Evolutionary conservation across 2,113 vertebrate genomes (phyloP).

Genomic region (Otocyon megalotis): DNA sequence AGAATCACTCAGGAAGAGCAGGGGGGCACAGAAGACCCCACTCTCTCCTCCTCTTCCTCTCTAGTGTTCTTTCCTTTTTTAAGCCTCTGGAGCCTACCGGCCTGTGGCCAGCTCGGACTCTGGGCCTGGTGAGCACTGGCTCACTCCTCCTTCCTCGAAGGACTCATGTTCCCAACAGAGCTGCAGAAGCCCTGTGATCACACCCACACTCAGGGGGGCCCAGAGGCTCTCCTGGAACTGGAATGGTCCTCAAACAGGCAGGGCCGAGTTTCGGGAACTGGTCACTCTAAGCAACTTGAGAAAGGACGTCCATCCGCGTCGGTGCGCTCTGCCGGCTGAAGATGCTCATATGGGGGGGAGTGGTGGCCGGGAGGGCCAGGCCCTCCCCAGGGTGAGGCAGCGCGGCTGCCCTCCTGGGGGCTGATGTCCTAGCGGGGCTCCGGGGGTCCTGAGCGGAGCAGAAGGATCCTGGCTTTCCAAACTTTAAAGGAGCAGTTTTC

Average conservation of each 20-base stretch:
- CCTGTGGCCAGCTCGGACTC: conserved; percentile 77
- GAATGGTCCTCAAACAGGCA: conserved; percentile 89
- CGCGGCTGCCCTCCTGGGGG: conserved; percentile 83
- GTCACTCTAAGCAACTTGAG: conserved; percentile 90
- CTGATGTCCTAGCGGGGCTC: conserved; percentile 83
- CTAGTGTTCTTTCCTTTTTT: conserved; percentile 77
- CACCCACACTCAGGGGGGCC: conserved; percentile 78
- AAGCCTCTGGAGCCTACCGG: conserved; percentile 78
- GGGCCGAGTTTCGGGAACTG: conserved; percentile 85
- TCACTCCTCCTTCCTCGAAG: conserved; percentile 79
- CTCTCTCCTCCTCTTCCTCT: conserved; percentile 63
- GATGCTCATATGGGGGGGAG: conserved; percentile 88
- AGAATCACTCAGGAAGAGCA: conserved; percentile 64
- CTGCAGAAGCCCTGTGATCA: conserved; percentile 70
- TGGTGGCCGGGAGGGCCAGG: conserved; percentile 90
- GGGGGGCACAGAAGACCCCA: conserved; percentile 15
- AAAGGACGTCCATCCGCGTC: conserved; percentile 88
- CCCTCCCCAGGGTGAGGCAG: conserved; percentile 86
- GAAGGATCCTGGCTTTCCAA: conserved; percentile 85
- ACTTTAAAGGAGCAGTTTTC: conserved; percentile 97
- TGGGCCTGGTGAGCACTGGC: conserved; percentile 76
- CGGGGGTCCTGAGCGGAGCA: conserved; percentile 86
- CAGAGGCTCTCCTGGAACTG: conserved; percentile 91
- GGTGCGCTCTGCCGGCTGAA: conserved; percentile 95
- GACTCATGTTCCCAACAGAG: conserved; percentile 75